Evolutionary conservation across 2,113 vertebrate species (phyloP), one percentile per base, ranked within the genome.

Genomic region (Lophura nycthemera): DNA sequence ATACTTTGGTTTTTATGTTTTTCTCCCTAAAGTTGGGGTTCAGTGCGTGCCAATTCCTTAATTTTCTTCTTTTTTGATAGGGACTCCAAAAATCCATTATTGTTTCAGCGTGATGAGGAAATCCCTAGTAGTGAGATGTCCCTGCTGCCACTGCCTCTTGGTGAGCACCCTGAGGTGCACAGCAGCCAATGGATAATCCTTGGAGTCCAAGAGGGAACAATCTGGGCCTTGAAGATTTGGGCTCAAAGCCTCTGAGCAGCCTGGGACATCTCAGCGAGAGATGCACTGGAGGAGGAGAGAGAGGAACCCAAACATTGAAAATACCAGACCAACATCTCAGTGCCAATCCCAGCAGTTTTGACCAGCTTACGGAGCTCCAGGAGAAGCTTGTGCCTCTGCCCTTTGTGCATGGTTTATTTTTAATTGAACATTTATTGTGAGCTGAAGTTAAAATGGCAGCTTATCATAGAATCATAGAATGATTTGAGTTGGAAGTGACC

Each of bases 401-500:
- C 29, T 12, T 40, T 0, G 0, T 50, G 9, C 22, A 18, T 0
- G 6, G 18, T 32, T 32, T 40, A 14, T n/a, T 56, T 79, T 22
- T 25, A 45, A 52, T 40, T 8, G 8, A 34, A 4, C 7, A 8
- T 22, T 30, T 12, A 38, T 27, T 1, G 1, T 1, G 21, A 52
- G 11, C 54, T 30, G 27, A 29, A 40, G 22, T 9, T 32, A 40
- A 15, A 42, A 12, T 5, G 1, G 13, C 25, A 10, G 11, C 20
- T n/a, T 10, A 29, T 52, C 24, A 52, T 52, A 27, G 50, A 50
- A 50, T 13, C 12, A 50, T 25, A 50, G 48, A 52, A 52, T 52
- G 25, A 52, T 52, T 52, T 52, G 50, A 27, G 50, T 52, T 52
- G 25, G 50, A 52, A 52, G 50, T 25, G 25, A 52, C 25, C 7